Conservation (phyloP, 2,113 vertebrate species). For the Himantopus leucocephalus region DNA sequence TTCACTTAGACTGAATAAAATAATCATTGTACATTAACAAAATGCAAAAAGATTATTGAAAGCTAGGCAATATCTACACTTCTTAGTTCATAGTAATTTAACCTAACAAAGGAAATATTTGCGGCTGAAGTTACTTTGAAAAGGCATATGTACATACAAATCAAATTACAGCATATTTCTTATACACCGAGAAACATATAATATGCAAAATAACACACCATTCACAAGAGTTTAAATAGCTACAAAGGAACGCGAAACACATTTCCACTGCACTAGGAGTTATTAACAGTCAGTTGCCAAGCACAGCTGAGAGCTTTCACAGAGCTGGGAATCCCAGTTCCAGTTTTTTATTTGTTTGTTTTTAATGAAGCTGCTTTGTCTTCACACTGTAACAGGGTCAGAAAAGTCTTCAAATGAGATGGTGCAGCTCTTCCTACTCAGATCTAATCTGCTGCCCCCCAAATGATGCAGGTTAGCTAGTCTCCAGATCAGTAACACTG, state of each 20-base stretch:
- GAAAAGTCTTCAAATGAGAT: neutral
- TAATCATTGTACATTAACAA: neutral
- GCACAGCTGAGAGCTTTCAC: neutral
- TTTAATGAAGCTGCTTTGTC: neutral
- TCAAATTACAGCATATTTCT: neutral
- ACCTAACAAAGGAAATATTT: neutral
- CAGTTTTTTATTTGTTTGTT: neutral
- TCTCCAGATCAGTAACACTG: neutral
- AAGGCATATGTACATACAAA: neutral
- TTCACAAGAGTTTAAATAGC: neutral
- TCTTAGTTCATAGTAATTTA: neutral
- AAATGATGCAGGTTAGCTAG: neutral
- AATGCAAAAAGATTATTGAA: neutral
- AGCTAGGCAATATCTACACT: neutral
- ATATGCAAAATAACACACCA: neutral
- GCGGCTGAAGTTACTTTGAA: neutral
- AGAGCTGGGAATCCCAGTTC: neutral
- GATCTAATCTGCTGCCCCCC: neutral
- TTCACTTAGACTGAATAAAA: neutral
- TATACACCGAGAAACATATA: neutral
- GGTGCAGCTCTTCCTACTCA: neutral
- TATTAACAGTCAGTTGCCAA: neutral
- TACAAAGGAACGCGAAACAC: neutral
- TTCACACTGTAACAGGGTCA: neutral
- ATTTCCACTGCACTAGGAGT: neutral